phyloP scores from a whole-genome alignment of 2,888 invertebrate genomes.

The Parnassius glacialis region DNA sequence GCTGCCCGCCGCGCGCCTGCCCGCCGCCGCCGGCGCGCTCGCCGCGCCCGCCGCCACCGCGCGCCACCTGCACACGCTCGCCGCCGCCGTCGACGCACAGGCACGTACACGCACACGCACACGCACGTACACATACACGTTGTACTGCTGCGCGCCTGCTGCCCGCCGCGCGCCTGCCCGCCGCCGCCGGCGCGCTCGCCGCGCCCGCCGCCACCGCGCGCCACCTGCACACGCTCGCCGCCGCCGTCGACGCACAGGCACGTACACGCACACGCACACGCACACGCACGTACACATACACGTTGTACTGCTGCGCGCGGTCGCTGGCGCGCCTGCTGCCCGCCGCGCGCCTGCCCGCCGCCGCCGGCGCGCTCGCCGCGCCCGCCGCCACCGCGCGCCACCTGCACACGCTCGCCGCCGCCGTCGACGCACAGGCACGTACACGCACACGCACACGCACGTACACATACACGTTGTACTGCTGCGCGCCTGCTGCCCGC shows the following conservation, averaged over 20 bases:
- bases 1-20: constrained; percentile 42
- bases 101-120: constrained; percentile 47
- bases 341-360: constrained; percentile 43
- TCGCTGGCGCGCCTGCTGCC: constrained; percentile 49
- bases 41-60: constrained; percentile 83
- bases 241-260: too few relatives aligned
- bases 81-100: constrained; percentile 69
- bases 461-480: neutral
- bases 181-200: too few relatives aligned
- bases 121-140: neutral
- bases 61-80: constrained; percentile 84
- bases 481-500: too few relatives aligned
- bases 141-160: too few relatives aligned
- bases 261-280: too few relatives aligned
- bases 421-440: constrained; percentile 59
- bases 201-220: too few relatives aligned
- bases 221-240: too few relatives aligned
- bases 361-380: constrained; percentile 58
- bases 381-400: constrained; percentile 84
- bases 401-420: constrained; percentile 84
- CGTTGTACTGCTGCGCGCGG: constrained; percentile 56
- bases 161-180: too few relatives aligned
- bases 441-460: constrained; percentile 41
- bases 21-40: constrained; percentile 51
- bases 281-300: neutral